phyloP scores from a whole-genome alignment of 2,113 vertebrate genomes.

The Callithrix jacchus region DNA sequence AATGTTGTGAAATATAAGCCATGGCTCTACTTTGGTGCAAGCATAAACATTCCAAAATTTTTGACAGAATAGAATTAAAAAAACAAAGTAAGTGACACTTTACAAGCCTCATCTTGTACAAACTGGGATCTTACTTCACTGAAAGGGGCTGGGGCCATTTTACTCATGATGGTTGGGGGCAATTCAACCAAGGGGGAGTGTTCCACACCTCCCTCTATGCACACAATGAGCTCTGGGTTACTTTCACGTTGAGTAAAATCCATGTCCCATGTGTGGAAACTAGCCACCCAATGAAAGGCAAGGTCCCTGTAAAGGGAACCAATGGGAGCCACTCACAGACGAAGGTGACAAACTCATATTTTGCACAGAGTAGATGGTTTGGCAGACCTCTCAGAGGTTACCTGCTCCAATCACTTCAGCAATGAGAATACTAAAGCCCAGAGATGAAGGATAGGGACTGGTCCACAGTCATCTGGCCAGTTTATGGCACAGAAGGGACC shows the following conservation, averaged over 20 bases:
- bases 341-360: neutral
- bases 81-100: neutral
- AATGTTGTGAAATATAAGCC: neutral
- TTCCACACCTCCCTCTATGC: neutral
- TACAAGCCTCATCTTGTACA: neutral
- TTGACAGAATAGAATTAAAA: neutral
- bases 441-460: neutral
- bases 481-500: neutral
- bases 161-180: neutral
- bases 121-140: neutral
- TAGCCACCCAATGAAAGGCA: neutral
- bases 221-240: neutral
- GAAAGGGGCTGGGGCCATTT: neutral
- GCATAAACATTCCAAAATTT: neutral
- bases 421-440: neutral
- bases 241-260: neutral
- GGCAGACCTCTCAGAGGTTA: neutral
- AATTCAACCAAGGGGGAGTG: neutral
- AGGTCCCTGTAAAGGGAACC: neutral
- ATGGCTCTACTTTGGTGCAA: neutral
- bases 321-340: neutral
- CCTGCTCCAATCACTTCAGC: neutral
- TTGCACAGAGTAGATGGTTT: neutral
- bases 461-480: neutral
- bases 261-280: neutral